A percentile compares a stretch with the other conserved stretches of the same genome.
Conservation (phyloP, 2,888 invertebrate species). For the Anthoptus insignis region DNA sequence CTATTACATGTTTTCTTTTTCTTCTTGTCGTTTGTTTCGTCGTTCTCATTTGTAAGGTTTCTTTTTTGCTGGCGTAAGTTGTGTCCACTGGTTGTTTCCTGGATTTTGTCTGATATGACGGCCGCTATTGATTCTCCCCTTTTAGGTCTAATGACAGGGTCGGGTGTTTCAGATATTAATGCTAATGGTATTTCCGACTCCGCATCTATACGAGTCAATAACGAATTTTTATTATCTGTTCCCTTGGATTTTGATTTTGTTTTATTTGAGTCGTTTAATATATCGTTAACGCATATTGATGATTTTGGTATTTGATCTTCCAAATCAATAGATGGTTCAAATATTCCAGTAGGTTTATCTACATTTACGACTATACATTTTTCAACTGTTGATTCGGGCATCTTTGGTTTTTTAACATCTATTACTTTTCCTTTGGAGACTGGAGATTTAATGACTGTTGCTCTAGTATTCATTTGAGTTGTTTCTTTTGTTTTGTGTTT, state of each 20-base stretch:
- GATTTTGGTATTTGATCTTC: constrained; percentile 89
- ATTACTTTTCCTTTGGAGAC: constrained; percentile 81
- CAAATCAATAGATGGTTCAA: constrained; percentile 90
- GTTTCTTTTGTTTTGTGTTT: constrained; percentile 71
- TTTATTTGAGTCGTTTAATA: constrained; percentile 72
- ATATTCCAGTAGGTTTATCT: constrained; percentile 89
- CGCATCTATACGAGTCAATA: constrained; percentile 70
- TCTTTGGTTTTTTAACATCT: constrained; percentile 78
- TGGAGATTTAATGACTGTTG: constrained; percentile 87
- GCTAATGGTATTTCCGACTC: constrained; percentile 78
- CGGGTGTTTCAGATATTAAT: constrained; percentile 74
- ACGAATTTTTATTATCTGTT: constrained; percentile 61
- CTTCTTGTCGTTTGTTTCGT: constrained; percentile 74
- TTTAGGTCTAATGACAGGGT: constrained; percentile 74
- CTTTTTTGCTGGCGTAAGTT: constrained; percentile 80
- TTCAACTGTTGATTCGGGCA: constrained; percentile 60
- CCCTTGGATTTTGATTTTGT: constrained; percentile 67
- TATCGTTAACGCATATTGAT: constrained; percentile 80
- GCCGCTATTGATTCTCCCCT: constrained; percentile 81
- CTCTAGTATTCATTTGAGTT: constrained; percentile 78
- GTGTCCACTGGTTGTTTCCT: constrained; percentile 77
- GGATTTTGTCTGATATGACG: constrained; percentile 82
- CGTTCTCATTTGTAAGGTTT: constrained; percentile 70
- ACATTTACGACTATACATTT: constrained; percentile 73
- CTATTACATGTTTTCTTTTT: constrained; percentile 76